Evolutionary conservation across 1,140 invertebrate genomes (phyloP), one percentile per base, ranked within the genome.

Genomic region (Halesus radiatus): DNA sequence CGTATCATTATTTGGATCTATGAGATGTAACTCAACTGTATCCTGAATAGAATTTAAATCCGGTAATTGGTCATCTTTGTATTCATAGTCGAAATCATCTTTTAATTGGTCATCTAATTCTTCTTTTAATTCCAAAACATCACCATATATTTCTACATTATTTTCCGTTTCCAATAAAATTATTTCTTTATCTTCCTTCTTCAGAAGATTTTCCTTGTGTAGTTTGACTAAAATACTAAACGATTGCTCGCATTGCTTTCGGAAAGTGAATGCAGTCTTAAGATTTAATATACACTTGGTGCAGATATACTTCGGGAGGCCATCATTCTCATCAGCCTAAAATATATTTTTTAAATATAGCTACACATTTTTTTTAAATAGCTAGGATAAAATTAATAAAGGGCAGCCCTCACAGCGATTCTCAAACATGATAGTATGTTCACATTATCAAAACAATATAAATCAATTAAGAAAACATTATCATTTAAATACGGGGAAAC

Each of bases 321-420:
- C 83, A 52, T 84, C 82, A 52, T 84, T 70, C 52, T 83, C 75
- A 58, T 56, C 56, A 85, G 85, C 66, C 85, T 88, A 83, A 85
- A 78, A 82, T 32, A n/a, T n/a, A n/a, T n/a, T n/a, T n/a, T n/a
- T n/a, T 20, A 56, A 68, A 70, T 53, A 2, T 13, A 56, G 1
- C 23, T 56, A 74, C 1, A 26, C 13, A 54, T 26, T n/a, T 23
- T 22, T 62, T 18, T n/a, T 62, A 8, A n/a, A 4, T 3, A 15
- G 4, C 6, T 66, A 66, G 22, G 5, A 66, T 29, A 66, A 66
- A 66, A 13, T 7, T 29, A 66, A 66, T 66, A n/a, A 32, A 8
- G 16, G 18, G 23, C 1, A 0, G 3, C 26, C 6, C 3, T 23
- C 26, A 20, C 3, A 26, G 20, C 15, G 5, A 4, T 10, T 20